Evolutionary conservation across 1,140 invertebrate genomes (phyloP).

Genomic region (Grapholita molesta): DNA sequence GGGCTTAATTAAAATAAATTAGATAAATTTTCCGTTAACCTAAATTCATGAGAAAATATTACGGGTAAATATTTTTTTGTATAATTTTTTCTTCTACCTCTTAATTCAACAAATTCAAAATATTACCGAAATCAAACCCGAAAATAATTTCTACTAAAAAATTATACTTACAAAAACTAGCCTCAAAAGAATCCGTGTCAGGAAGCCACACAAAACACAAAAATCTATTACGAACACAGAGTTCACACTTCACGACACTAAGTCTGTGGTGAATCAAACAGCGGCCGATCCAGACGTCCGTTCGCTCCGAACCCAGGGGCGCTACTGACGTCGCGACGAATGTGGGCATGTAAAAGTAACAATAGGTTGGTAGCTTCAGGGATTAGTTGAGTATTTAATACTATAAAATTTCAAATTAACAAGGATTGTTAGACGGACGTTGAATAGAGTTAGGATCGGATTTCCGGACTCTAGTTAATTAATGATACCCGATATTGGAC

Average conservation of each 20-base stretch:
- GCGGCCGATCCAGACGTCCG: not conserved
- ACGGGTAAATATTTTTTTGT: not conserved
- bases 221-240: conserved; percentile 3
- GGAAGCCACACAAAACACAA: not conserved
- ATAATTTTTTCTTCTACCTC: not conserved
- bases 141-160: too few relatives aligned
- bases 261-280: not conserved
- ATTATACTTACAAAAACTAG: not conserved
- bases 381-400: not conserved
- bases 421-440: not conserved
- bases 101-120: not conserved
- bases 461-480: not conserved
- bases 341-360: not conserved
- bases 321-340: not conserved
- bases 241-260: conserved; percentile 12
- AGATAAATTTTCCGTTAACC: not conserved
- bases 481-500: not conserved
- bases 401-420: conserved; percentile 9
- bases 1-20: not conserved
- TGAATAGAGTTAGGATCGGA: not conserved
- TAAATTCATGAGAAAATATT: not conserved
- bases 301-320: not conserved
- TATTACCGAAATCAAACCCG: not conserved
- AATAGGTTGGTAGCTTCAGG: not conserved
- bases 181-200: not conserved